Evolutionary conservation across 2,113 vertebrate genomes (phyloP).

Genomic region (Labeo catla): DNA sequence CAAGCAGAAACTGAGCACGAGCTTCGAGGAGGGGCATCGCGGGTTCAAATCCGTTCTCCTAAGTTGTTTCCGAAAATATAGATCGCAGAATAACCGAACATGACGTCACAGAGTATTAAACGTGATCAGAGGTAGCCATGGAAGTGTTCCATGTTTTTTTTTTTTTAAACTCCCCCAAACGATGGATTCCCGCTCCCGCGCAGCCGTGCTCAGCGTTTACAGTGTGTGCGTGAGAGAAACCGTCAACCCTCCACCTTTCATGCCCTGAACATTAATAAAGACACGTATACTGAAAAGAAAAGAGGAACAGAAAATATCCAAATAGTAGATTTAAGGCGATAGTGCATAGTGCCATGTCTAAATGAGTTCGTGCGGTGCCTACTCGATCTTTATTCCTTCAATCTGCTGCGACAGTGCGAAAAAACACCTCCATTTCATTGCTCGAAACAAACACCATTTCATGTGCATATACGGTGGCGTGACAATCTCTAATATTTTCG

Average conservation of each 20-base stretch:
- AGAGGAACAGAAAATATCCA: conserved; percentile 42
- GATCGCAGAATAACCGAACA: neutral
- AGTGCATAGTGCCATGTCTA: conserved; percentile 61
- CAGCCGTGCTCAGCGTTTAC: conserved; percentile 71
- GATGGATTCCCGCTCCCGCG: neutral
- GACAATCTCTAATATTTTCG: conserved; percentile 28
- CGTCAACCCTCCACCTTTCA: conserved; percentile 62
- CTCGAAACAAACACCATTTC: conserved; percentile 66
- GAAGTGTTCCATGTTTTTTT: neutral
- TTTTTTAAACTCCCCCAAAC: conserved; percentile 3
- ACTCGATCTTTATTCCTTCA: conserved; percentile 3
- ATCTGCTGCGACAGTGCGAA: conserved; percentile 56
- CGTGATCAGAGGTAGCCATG: conserved; percentile 10
- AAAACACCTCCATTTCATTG: conserved; percentile 36
- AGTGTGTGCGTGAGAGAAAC: conserved; percentile 65
- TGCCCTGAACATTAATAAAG: conserved; percentile 62
- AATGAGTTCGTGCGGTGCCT: conserved; percentile 33
- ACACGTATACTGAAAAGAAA: conserved; percentile 59
- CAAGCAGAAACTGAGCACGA: conserved; percentile 67
- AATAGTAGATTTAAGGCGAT: conserved; percentile 67
- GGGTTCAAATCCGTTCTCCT: neutral
- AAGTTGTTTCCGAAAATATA: neutral
- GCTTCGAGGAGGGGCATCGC: neutral
- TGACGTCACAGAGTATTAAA: neutral
- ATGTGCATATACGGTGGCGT: conserved; percentile 37